These are phyloP conservation scores for Carcharodon carcharias DNA, from an alignment of 2,797 vertebrate genomes.

Conservation along the genomic window DNA sequence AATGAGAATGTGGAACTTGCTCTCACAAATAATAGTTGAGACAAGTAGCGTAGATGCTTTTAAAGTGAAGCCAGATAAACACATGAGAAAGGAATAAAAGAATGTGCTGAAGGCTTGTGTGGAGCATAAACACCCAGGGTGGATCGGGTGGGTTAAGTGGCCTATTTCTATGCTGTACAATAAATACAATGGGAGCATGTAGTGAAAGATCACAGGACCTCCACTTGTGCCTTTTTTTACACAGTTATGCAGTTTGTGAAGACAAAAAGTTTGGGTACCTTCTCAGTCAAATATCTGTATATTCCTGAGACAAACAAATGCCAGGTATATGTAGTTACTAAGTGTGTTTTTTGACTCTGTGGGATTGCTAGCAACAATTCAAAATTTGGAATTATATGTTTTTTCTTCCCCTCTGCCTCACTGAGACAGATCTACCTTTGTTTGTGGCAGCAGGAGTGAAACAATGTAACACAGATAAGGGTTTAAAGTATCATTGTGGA, in stretches of 20 bases:
- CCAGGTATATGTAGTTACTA: too few relatives aligned
- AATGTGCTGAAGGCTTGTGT: background rate
- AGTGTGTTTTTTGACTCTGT: background rate
- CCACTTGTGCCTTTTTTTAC: background rate
- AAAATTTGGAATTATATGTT: background rate
- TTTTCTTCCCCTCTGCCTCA: background rate
- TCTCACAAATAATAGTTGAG: background rate
- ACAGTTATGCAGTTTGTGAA: background rate
- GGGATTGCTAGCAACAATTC: background rate
- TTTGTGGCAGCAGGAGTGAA: too few relatives aligned
- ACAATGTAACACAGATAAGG: background rate
- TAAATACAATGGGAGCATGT: background rate
- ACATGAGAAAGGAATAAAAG: background rate
- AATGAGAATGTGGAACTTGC: background rate
- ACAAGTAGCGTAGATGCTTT: background rate
- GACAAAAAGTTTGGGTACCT: background rate
- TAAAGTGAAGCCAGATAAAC: background rate
- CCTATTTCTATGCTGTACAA: background rate
- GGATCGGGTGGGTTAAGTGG: background rate
- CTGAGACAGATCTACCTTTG: background rate
- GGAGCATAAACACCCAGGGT: background rate
- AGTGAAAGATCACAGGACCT: background rate
- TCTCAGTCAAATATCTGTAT: background rate
- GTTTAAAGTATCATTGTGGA: background rate
- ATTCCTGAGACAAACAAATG: background rate